Conservation (phyloP, 2,113 vertebrate genomes). For the Ahaetulla prasina region DNA sequence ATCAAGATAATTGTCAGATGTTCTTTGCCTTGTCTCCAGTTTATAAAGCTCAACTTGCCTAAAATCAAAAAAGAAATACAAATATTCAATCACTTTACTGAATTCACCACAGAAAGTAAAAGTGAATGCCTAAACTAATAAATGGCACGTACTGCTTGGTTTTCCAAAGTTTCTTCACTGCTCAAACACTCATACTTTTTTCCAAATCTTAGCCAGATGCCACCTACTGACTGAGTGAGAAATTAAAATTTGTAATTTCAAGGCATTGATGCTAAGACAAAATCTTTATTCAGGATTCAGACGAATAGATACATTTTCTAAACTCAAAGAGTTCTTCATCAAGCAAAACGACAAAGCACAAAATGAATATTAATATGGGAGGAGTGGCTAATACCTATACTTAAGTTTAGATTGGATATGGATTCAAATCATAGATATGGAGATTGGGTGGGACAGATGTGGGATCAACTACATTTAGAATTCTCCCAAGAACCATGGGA, state of each 20-base stretch:
- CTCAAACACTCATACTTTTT: rapidly evolving
- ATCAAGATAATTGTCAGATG: not conserved
- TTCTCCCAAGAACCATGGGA: not conserved
- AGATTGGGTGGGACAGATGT: not conserved
- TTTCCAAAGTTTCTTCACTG: not conserved
- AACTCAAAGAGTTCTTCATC: not conserved
- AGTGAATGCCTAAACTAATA: not conserved
- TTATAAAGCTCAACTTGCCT: not conserved
- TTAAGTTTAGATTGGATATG: not conserved
- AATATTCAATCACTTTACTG: not conserved
- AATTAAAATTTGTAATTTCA: not conserved
- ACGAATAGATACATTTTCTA: not conserved
- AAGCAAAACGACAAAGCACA: not conserved
- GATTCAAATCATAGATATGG: not conserved
- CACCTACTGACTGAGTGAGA: not conserved
- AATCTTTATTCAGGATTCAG: not conserved
- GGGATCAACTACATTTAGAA: not conserved
- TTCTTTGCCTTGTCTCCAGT: not conserved
- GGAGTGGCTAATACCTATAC: not conserved
- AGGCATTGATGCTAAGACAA: not conserved
- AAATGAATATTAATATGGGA: not conserved
- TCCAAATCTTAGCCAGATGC: not conserved
- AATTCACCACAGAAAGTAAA: not conserved
- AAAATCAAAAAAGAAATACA: not conserved
- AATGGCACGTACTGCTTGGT: not conserved